phyloP scores from a whole-genome alignment of 2,888 invertebrate species.

The Cephonodes hylas region DNA sequence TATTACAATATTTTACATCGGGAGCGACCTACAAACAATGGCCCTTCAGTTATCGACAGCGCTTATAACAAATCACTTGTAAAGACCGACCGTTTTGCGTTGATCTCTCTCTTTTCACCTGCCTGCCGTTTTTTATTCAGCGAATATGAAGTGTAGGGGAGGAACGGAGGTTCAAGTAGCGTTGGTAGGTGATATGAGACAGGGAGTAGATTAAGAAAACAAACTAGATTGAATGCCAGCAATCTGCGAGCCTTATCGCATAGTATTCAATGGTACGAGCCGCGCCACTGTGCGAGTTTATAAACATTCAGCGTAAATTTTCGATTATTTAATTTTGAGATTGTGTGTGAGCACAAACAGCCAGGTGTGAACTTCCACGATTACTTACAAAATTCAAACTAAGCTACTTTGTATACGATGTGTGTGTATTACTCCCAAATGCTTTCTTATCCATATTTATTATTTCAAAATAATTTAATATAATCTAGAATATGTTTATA shows the following conservation, averaged over 20 bases:
- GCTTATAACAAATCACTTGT: conserved; percentile 61
- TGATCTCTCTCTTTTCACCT: conserved; percentile 45
- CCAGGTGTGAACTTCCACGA: neutral
- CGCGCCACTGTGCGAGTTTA: conserved; percentile 29
- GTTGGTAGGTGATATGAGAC: conserved; percentile 45
- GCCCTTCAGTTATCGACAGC: conserved; percentile 60
- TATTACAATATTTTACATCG: conserved; percentile 52
- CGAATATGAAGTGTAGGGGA: conserved; percentile 19
- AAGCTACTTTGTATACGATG: no score
- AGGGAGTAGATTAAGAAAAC: conserved; percentile 65
- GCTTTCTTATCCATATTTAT: no score
- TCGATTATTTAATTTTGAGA: conserved; percentile 9
- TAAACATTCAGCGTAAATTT: conserved; percentile 23
- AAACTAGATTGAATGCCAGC: conserved; percentile 56
- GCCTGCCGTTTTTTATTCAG: conserved; percentile 21
- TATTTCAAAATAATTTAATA: no score
- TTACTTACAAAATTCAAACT: no score
- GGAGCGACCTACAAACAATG: conserved; percentile 60
- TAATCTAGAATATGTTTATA: no score
- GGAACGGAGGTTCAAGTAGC: conserved; percentile 31
- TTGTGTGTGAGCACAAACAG: neutral
- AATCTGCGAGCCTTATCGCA: conserved; percentile 54
- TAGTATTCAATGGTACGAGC: conserved; percentile 43
- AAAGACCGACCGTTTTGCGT: conserved; percentile 40
- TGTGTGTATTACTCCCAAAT: no score